Evolutionary conservation across 2,888 invertebrate genomes (phyloP).

Genomic region (Crocallis elinguaria): DNA sequence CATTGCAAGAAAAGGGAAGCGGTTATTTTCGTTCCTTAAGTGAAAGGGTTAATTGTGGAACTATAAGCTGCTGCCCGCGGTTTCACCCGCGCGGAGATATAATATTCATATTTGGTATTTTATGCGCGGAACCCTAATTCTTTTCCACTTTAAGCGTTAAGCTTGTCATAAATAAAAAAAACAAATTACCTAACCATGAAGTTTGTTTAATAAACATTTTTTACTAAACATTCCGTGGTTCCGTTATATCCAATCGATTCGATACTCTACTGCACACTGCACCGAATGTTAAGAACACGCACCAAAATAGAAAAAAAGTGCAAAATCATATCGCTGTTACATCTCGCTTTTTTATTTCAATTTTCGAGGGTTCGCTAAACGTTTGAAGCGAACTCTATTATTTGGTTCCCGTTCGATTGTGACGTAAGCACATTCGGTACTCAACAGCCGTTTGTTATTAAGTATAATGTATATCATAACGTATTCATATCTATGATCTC

Average conservation of each 20-base stretch:
- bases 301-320: conserved; percentile 72
- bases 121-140: too few relatives aligned
- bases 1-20: too few relatives aligned
- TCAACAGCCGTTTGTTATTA: conserved; percentile 79
- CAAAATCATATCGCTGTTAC: conserved; percentile 84
- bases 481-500: conserved; percentile 81
- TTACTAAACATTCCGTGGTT: conserved; percentile 41
- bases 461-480: conserved; percentile 82
- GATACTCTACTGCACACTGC: conserved; percentile 55
- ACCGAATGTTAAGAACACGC: conserved; percentile 72
- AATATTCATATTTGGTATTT: too few relatives aligned
- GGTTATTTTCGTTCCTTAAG: too few relatives aligned
- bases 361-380: conserved; percentile 83
- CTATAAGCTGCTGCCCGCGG: too few relatives aligned
- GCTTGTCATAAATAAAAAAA: too few relatives aligned
- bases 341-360: conserved; percentile 83
- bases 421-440: conserved; percentile 80
- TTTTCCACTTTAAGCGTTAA: neutral
- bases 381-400: conserved; percentile 82
- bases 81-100: too few relatives aligned
- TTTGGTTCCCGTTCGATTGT: conserved; percentile 67
- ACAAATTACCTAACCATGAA: too few relatives aligned
- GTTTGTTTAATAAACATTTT: conserved; percentile 13
- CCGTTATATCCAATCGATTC: conserved; percentile 59
- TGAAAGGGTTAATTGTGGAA: too few relatives aligned